These are phyloP conservation scores for Girardinus metallicus DNA, from an alignment of 2,797 vertebrate genomes.

Conservation along the genomic window DNA sequence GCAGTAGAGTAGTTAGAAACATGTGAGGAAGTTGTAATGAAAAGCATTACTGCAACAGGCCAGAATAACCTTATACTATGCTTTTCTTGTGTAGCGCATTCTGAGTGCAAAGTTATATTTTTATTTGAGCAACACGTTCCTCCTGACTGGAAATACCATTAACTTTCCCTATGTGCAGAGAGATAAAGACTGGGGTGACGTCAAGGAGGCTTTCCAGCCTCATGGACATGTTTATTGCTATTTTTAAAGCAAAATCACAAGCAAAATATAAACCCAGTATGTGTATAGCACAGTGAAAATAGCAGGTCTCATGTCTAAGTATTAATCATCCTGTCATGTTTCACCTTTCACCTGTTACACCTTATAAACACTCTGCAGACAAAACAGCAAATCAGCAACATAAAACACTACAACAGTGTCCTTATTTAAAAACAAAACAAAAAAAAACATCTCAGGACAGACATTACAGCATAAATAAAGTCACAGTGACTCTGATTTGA, in stretches of 20 bases:
- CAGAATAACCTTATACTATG: background rate
- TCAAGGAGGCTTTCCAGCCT: background rate
- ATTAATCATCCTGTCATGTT: slow-evolving; percentile 14
- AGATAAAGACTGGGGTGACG: background rate
- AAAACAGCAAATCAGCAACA: slow-evolving; percentile 14
- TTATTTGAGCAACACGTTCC: background rate
- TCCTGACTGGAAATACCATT: background rate
- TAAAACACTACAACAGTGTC: background rate
- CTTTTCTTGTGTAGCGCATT: background rate
- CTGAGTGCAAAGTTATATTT: background rate
- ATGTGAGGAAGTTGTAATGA: background rate
- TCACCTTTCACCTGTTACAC: slow-evolving; percentile 22
- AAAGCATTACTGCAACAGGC: background rate
- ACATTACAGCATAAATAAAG: background rate
- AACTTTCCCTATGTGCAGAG: background rate
- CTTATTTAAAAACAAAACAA: too few species aligned
- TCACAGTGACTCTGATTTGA: background rate
- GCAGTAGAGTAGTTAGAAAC: background rate
- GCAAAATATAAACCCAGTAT: background rate
- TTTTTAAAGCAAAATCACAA: background rate
- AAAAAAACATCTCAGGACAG: background rate
- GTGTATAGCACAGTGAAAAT: background rate
- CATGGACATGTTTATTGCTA: background rate
- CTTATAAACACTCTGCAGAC: slow-evolving; percentile 16
- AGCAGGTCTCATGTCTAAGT: background rate